Conservation (phyloP, 1,140 invertebrate genomes). For the Drosophila tristis region DNA sequence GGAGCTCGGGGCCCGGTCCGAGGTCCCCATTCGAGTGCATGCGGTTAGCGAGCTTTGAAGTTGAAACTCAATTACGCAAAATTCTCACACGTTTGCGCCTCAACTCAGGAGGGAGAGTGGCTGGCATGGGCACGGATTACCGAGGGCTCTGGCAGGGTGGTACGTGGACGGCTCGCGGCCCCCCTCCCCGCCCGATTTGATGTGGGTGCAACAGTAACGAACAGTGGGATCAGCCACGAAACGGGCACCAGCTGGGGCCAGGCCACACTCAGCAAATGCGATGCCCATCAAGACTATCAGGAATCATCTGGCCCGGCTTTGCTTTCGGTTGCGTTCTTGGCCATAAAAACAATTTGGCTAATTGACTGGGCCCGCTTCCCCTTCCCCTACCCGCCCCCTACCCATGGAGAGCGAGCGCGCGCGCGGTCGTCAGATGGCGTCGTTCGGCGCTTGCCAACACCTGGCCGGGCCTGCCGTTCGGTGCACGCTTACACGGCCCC, state of each 20-base stretch:
- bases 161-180: too few species aligned
- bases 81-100: constrained; percentile 78
- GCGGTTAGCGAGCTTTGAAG: constrained; percentile 77
- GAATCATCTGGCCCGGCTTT: constrained; percentile 61
- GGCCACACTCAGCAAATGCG: background rate
- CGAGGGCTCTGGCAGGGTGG: too few species aligned
- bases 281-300: constrained; percentile 50
- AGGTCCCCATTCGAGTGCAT: constrained; percentile 62
- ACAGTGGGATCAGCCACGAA: too few species aligned
- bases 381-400: too few species aligned
- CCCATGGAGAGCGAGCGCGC: too few species aligned
- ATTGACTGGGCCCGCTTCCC: constrained; percentile 47
- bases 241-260: too few species aligned
- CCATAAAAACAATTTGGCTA: constrained; percentile 79
- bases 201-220: constrained; percentile 63
- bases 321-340: constrained; percentile 19
- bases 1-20: background rate
- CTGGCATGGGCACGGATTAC: background rate
- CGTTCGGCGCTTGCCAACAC: background rate
- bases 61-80: constrained; percentile 81
- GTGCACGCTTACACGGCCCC: constrained; percentile 8
- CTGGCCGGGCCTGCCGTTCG: too few species aligned
- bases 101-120: background rate
- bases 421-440: constrained; percentile 22
- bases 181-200: constrained; percentile 39